Percentiles rank a stretch among this genome's conserved stretches.
phyloP scores from a whole-genome alignment of 2,113 vertebrate genomes.

The Verasper variegatus region DNA sequence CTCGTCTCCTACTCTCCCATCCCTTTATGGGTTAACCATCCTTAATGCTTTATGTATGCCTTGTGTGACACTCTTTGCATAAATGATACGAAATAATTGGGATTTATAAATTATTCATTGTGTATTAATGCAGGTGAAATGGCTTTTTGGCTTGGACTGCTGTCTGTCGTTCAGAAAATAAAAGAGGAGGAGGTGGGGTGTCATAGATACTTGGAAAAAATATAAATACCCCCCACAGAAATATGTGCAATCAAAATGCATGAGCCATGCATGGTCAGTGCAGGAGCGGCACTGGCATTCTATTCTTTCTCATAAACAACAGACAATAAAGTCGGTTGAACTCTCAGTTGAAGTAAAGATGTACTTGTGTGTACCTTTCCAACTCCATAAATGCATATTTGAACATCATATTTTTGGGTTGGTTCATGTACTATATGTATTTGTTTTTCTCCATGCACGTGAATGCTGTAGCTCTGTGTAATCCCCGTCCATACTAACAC shows the following conservation, averaged over 20 bases:
- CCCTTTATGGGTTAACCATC: constrained; percentile 91
- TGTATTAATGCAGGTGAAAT: constrained; percentile 97
- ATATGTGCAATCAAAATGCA: constrained; percentile 82
- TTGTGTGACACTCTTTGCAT: constrained; percentile 98
- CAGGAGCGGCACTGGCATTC: constrained; percentile 40
- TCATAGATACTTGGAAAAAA: constrained; percentile 78
- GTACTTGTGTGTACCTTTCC: neutral
- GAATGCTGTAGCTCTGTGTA: no score
- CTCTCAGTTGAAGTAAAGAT: constrained; percentile 5
- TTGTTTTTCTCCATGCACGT: no score
- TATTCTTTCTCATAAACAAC: constrained; percentile 44
- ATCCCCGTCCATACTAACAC: no score
- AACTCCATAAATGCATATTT: neutral
- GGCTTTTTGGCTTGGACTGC: constrained; percentile 87
- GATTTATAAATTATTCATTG: constrained; percentile 98
- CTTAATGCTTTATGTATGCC: constrained; percentile 97
- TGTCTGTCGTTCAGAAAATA: constrained; percentile 85
- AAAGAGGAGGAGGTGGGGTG: constrained; percentile 78
- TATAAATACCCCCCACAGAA: constrained; percentile 66
- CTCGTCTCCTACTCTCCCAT: constrained; percentile 81
- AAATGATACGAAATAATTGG: constrained; percentile 99
- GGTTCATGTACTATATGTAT: no score
- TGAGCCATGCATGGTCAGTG: constrained; percentile 66
- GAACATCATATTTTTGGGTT: neutral
- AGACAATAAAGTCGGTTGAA: constrained; percentile 1